Base-by-base conservation (phyloP, 2,113 vertebrate species). In the Marmota monax region DNA sequence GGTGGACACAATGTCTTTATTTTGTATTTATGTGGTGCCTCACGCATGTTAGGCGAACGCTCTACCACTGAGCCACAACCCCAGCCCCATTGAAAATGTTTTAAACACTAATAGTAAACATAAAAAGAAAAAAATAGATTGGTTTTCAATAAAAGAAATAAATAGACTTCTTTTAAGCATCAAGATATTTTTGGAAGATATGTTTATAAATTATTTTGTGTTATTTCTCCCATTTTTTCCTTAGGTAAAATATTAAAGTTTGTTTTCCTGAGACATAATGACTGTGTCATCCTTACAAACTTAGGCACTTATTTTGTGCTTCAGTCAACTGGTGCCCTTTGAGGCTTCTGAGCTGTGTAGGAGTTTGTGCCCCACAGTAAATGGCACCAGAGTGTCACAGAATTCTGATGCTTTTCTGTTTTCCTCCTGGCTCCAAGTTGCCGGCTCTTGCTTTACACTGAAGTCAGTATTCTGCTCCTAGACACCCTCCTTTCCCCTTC, bases 81-180 rank as follows among this genome's bases (percentile, higher is more conserved):
- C 45, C 45, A 45, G 8, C 45, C 45, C 45, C 45, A 45, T 9
- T 45, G 45, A 45, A 58, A 58, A 58, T 58, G 56, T 58, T 23
- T 58, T 58, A 58, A 58, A 58, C 56, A 56, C 20, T 58, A 58
- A 58, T 58, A 58, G 56, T 58, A 58, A 7, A 23, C 20, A 58
- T 58, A 58, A 58, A 58, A 56, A 56, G 56, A 56, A 56, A 20
- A 32, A 7, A 17, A 58, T 69, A 92, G 23, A 92, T 34, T 85
- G 53, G 5, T 42, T 95, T 94, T 90, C 65, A 94, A 8, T 87
- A 74, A 82, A 53, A 10, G 69, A 34, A 84, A 80, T 20, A 58
- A 58, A 25, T 82, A n/a, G 14, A 61, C 34, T 92, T 95, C 72
- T 42, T 90, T 92, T 80, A 94, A 91, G 45, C 25, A 37, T 92